Evolutionary conservation across 2,888 invertebrate species (phyloP).

Genomic region (Cosmorhoe ocellata): DNA sequence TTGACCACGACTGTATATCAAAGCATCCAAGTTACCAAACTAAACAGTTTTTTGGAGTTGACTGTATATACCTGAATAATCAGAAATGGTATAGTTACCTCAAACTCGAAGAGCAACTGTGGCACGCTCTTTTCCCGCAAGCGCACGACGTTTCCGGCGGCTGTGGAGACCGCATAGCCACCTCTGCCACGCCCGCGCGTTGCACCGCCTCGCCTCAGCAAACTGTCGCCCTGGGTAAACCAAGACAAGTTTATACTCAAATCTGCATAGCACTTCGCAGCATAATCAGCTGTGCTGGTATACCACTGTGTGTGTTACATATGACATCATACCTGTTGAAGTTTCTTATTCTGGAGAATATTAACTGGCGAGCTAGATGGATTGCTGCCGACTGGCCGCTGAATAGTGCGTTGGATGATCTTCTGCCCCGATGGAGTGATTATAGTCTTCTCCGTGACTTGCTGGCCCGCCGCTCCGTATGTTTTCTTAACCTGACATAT

Average conservation of each 20-base stretch:
- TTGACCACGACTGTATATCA: no score
- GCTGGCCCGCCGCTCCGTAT: slow-evolving; percentile 60
- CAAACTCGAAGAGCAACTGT: slow-evolving; percentile 56
- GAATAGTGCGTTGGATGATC: slow-evolving; percentile 78
- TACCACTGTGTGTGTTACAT: no score
- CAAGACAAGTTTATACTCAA: background rate
- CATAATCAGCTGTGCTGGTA: no score
- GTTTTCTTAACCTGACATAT: slow-evolving; percentile 59
- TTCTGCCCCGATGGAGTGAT: slow-evolving; percentile 80
- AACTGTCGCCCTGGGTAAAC: slow-evolving; percentile 66
- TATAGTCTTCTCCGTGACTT: slow-evolving; percentile 78
- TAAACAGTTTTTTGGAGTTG: no score
- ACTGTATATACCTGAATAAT: no score
- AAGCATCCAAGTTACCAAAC: no score
- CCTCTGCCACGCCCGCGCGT: slow-evolving; percentile 65
- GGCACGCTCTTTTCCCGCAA: slow-evolving; percentile 57
- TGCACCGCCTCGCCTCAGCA: slow-evolving; percentile 63
- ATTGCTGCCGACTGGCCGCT: slow-evolving; percentile 51
- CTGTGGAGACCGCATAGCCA: slow-evolving; percentile 53
- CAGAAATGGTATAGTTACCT: no score
- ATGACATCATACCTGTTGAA: slow-evolving; percentile 57
- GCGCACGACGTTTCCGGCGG: slow-evolving; percentile 68
- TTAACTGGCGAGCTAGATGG: slow-evolving; percentile 67
- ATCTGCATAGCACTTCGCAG: no score
- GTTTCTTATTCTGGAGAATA: slow-evolving; percentile 67